A percentile compares a stretch with the other conserved stretches of the same genome.
These are phyloP conservation scores for Paramuricea clavata DNA, from an alignment of 92 coral and sea anemone species.

Conservation along the genomic window DNA sequence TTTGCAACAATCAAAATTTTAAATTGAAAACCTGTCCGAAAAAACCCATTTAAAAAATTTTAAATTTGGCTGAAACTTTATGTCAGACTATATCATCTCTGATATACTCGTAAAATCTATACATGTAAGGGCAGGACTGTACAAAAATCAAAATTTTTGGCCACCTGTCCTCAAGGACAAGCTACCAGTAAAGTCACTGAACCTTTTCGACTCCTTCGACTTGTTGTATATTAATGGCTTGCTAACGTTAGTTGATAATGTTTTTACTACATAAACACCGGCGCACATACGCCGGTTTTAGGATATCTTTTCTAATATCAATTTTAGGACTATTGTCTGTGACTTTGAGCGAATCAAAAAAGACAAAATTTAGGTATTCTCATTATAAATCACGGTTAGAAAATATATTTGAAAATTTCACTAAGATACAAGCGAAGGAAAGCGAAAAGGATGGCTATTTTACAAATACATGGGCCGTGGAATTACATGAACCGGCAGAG, in stretches of 20 bases:
- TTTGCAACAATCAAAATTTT: too few species aligned
- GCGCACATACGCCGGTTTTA: neutral
- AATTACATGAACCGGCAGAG: conserved; percentile 83
- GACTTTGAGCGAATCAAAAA: neutral
- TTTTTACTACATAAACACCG: conserved; percentile 3
- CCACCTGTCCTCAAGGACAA: neutral
- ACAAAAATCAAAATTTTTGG: neutral
- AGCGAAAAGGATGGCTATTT: conserved; percentile 89
- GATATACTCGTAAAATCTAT: too few species aligned
- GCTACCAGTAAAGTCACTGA: neutral
- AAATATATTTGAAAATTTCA: conserved; percentile 26
- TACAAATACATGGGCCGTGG: conserved; percentile 99
- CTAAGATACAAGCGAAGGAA: conserved; percentile 6
- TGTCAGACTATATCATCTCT: too few species aligned
- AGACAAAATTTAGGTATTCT: neutral
- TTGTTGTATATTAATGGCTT: neutral
- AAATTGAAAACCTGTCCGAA: too few species aligned
- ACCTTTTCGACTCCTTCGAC: neutral
- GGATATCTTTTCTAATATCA: conserved; percentile 1
- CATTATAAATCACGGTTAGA: conserved; percentile 34
- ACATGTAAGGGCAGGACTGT: too few species aligned
- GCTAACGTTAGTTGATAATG: neutral
- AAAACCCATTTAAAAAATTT: too few species aligned
- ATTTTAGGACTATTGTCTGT: neutral
- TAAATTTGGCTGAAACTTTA: too few species aligned